These are phyloP conservation scores for Electrophaes corylata DNA, from an alignment of 2,888 invertebrate genomes.

Conservation along the genomic window DNA sequence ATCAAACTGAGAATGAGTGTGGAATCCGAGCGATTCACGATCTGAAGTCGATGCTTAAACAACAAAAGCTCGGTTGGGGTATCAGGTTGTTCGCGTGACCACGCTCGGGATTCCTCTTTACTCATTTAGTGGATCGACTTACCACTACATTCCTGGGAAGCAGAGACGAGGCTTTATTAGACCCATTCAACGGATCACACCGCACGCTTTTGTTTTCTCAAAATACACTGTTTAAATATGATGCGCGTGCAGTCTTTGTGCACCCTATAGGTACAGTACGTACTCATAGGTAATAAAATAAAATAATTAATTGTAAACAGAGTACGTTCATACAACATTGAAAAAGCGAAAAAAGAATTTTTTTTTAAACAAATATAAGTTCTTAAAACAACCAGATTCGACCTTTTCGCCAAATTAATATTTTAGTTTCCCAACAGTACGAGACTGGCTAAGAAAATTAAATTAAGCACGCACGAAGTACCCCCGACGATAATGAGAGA, in stretches of 20 bases:
- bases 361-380: too few species aligned
- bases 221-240: constrained; percentile 35
- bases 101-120: constrained; percentile 64
- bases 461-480: constrained; percentile 79
- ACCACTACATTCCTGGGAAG: constrained; percentile 66
- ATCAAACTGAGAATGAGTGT: constrained; percentile 56
- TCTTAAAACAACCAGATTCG: constrained; percentile 2
- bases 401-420: constrained; percentile 45
- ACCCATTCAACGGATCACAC: constrained; percentile 48
- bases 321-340: background rate
- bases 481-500: constrained; percentile 70
- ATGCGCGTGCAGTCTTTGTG: too few species aligned
- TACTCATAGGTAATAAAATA: too few species aligned
- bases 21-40: constrained; percentile 66
- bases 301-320: background rate
- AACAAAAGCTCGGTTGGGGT: constrained; percentile 63
- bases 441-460: constrained; percentile 64
- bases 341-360: too few species aligned
- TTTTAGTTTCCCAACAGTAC: constrained; percentile 56
- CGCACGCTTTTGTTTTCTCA: constrained; percentile 39
- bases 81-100: constrained; percentile 76
- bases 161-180: constrained; percentile 63
- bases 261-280: too few species aligned
- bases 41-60: constrained; percentile 48
- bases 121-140: constrained; percentile 73